Percentiles rank a stretch among this genome's conserved stretches.
Evolutionary conservation across 2,888 invertebrate genomes (phyloP).

Genomic region (Leistus spinibarbis): DNA sequence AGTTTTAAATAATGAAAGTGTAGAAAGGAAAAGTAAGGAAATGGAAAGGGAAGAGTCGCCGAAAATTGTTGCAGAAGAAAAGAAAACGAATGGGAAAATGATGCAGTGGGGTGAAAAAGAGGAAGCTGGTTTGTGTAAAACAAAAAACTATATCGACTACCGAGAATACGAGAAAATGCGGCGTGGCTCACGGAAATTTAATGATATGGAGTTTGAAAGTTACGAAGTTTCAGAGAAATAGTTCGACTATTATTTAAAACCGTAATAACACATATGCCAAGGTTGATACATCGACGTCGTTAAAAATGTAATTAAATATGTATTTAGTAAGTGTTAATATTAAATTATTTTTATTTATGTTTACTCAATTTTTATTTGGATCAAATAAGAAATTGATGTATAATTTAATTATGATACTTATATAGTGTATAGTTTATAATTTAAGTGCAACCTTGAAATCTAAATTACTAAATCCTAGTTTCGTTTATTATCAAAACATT

Average conservation of each 20-base stretch:
- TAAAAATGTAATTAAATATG: neutral
- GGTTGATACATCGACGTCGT: neutral
- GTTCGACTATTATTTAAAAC: neutral
- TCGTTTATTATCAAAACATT: neutral
- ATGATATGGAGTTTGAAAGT: constrained; percentile 82
- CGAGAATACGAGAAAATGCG: constrained; percentile 62
- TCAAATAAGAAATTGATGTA: constrained; percentile 33
- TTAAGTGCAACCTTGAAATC: neutral
- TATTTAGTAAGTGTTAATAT: neutral
- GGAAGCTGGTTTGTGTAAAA: constrained; percentile 27
- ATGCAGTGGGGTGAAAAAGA: constrained; percentile 50
- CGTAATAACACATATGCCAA: neutral
- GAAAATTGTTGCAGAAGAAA: constrained; percentile 60
- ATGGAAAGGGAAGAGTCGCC: constrained; percentile 58
- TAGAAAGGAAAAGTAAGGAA: constrained; percentile 59
- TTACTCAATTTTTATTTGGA: constrained; percentile 34
- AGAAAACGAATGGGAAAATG: constrained; percentile 54
- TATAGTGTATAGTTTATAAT: no score
- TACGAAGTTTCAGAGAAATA: constrained; percentile 53
- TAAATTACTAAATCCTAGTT: neutral
- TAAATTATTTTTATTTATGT: neutral
- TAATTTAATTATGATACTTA: neutral
- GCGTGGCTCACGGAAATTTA: constrained; percentile 66
- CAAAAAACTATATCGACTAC: constrained; percentile 51
- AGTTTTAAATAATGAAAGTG: constrained; percentile 42